Percentiles rank a stretch among this genome's conserved stretches.
Evolutionary conservation across 2,888 invertebrate genomes (phyloP).

Genomic region (Papilio demoleus): DNA sequence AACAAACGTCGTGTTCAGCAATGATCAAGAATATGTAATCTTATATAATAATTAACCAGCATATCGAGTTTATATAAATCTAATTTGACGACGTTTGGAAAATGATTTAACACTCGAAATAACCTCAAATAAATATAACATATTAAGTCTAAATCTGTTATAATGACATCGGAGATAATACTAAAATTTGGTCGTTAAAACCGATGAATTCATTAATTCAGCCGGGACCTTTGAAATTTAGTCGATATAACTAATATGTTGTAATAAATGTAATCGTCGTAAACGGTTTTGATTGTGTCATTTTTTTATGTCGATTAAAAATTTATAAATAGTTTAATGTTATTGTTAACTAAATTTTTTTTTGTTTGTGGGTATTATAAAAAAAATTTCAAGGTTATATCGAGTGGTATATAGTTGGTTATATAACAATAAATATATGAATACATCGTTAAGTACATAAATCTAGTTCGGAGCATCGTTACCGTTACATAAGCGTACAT

Average conservation of each 20-base stretch:
- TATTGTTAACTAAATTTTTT: too few species aligned
- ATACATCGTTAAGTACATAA: conserved; percentile 76
- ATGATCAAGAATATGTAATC: conserved; percentile 8
- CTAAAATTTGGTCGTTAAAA: too few species aligned
- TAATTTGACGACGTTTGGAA: conserved; percentile 9
- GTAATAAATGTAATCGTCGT: too few species aligned
- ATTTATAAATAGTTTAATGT: too few species aligned
- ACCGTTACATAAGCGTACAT: conserved; percentile 55
- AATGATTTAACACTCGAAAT: conserved; percentile 22
- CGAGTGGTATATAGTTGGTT: conserved; percentile 42
- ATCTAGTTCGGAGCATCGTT: conserved; percentile 63
- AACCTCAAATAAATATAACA: background rate
- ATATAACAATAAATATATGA: conserved; percentile 60
- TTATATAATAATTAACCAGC: conserved; percentile 37
- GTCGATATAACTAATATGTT: too few species aligned
- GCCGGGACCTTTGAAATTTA: too few species aligned
- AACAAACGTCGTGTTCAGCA: background rate
- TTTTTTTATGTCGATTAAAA: too few species aligned
- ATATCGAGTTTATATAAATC: conserved; percentile 13
- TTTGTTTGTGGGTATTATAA: background rate
- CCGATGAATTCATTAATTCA: too few species aligned
- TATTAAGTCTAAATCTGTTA: too few species aligned
- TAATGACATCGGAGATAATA: too few species aligned
- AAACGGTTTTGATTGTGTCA: too few species aligned
- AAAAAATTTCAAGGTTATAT: conserved; percentile 28